Conservation (phyloP, 2,113 vertebrate genomes). For the Salvator merianae region DNA sequence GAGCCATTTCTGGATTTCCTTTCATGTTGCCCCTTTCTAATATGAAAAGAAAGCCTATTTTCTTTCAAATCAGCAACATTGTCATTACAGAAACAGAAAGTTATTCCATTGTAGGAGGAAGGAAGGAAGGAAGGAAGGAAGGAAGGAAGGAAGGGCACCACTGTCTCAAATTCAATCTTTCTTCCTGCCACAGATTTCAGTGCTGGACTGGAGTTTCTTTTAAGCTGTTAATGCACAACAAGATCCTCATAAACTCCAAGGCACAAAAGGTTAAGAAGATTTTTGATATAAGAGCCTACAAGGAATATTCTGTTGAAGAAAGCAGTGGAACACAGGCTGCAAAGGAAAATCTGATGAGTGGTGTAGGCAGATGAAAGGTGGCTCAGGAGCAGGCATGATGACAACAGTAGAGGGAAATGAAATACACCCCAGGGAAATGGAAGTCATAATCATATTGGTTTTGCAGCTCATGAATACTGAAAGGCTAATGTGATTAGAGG, state of each 20-base stretch:
- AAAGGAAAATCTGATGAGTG: constrained; percentile 73
- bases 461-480: constrained; percentile 71
- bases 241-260: constrained; percentile 68
- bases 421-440: constrained; percentile 73
- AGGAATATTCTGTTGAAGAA: constrained; percentile 73
- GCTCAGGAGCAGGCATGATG: constrained; percentile 70
- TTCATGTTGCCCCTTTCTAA: rapidly evolving
- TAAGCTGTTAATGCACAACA: constrained; percentile 62
- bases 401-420: constrained; percentile 73
- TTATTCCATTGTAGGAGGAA: too few species aligned
- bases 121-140: too few species aligned
- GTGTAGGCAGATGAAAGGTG: constrained; percentile 72
- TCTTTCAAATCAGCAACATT: rapidly evolving
- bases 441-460: constrained; percentile 71
- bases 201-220: constrained; percentile 51
- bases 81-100: neutral
- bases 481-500: constrained; percentile 67
- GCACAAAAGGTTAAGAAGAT: constrained; percentile 74
- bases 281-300: constrained; percentile 74
- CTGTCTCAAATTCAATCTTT: constrained; percentile 31
- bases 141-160: too few species aligned
- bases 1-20: too few species aligned
- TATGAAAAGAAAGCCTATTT: neutral
- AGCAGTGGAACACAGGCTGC: constrained; percentile 68
- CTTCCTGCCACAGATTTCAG: constrained; percentile 45